These are phyloP conservation scores for Trachymyrmex septentrionalis DNA, from an alignment of 1,140 invertebrate genomes.

Conservation along the genomic window DNA sequence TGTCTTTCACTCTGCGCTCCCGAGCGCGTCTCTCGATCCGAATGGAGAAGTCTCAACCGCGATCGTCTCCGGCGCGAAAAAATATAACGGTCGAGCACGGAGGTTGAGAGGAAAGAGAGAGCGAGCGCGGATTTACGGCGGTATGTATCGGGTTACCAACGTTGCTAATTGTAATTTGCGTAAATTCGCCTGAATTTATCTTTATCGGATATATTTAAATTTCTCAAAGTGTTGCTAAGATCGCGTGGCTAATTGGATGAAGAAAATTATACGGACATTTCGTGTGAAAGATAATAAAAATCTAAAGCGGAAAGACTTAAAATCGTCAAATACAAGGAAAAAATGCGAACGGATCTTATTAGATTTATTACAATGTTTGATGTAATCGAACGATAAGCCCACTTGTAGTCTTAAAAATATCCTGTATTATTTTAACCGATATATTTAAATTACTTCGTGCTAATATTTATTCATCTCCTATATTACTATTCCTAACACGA, in stretches of 20 bases:
- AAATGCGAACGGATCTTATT: background rate
- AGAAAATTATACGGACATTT: background rate
- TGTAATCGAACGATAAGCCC: background rate
- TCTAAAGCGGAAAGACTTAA: background rate
- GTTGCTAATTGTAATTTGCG: constrained; percentile 34
- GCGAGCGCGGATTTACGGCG: constrained; percentile 15
- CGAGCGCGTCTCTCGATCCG: constrained; percentile 48
- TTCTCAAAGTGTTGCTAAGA: constrained; percentile 32
- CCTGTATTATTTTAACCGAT: background rate
- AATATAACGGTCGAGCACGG: constrained; percentile 46
- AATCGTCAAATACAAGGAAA: background rate
- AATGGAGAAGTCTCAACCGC: constrained; percentile 22
- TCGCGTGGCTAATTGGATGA: constrained; percentile 27
- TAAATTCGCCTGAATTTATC: constrained; percentile 12
- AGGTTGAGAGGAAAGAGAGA: constrained; percentile 38
- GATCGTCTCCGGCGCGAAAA: constrained; percentile 42
- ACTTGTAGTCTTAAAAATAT: background rate
- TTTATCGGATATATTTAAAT: background rate
- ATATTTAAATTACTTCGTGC: background rate
- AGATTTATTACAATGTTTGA: background rate
- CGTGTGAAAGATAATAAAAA: background rate
- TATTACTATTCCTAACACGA: background rate
- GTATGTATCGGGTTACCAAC: constrained; percentile 18
- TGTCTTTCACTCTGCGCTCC: constrained; percentile 54
- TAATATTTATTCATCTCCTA: background rate